Evolutionary conservation across 2,888 invertebrate species (phyloP).

Genomic region (Ormyrus rosae): DNA sequence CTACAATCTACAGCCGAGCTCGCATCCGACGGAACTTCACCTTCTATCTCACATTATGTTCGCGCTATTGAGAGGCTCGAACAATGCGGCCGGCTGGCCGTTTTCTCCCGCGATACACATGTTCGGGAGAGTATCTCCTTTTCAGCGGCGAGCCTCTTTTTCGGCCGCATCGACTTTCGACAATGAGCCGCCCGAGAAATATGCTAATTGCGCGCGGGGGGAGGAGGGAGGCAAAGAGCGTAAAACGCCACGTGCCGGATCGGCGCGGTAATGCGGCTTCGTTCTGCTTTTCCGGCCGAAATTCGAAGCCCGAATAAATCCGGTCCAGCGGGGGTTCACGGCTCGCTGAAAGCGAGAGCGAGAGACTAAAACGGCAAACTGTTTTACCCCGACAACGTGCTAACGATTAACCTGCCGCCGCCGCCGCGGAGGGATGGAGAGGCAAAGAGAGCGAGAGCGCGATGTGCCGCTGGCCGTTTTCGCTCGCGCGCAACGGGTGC

Average conservation of each 20-base stretch:
- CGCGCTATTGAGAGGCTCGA: slow-evolving; percentile 68
- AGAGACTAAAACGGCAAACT: slow-evolving; percentile 68
- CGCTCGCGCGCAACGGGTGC: slow-evolving; percentile 44
- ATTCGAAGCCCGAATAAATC: slow-evolving; percentile 61
- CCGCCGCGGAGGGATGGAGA: slow-evolving; percentile 44
- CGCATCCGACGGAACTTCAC: slow-evolving; percentile 62
- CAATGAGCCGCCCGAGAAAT: background rate
- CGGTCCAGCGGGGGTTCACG: background rate
- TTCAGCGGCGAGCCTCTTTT: background rate
- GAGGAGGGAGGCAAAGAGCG: background rate
- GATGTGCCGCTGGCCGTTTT: background rate
- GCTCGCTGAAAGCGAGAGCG: slow-evolving; percentile 29
- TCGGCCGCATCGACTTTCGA: background rate
- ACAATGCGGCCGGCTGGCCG: slow-evolving; percentile 70
- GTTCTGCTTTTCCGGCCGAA: slow-evolving; percentile 61
- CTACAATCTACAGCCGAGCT: slow-evolving; percentile 49
- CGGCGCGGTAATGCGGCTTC: slow-evolving; percentile 59
- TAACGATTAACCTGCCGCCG: slow-evolving; percentile 70
- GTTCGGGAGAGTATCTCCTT: slow-evolving; percentile 15
- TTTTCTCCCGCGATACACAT: slow-evolving; percentile 67
- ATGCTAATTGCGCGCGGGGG: background rate
- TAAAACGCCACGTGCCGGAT: slow-evolving; percentile 46
- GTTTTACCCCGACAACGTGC: slow-evolving; percentile 72
- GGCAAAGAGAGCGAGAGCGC: slow-evolving; percentile 12
- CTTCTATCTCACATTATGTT: slow-evolving; percentile 67